Base-by-base conservation (phyloP, 1,140 invertebrate genomes). In the Zaprionus tsacasi region DNA sequence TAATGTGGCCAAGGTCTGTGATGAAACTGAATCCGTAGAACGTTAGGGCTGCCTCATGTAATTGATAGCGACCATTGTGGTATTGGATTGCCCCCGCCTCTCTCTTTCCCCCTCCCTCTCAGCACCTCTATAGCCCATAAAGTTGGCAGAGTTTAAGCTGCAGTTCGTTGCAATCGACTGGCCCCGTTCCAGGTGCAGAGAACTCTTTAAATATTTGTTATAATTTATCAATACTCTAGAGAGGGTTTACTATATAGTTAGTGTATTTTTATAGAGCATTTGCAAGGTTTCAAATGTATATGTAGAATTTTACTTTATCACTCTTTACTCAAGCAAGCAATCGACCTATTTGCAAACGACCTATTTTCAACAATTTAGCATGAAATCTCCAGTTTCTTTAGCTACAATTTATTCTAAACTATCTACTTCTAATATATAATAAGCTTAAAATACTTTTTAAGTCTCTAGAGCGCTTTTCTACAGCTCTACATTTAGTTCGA, bases 1-100 rank as follows among this genome's bases (percentile, higher is more conserved):
- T 88, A 89, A 89, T 89, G 85, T 88, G 83, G 83, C 83, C 83
- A 88, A 88, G 83, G 83, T 88, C 83, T 83, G 77, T 76, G 57
- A 55, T 88, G 83, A 89, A 88, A 88, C 68, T 40, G 82, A 88
- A 88, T 77, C 33, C 48, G 50, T 48, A 57, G 61, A 81, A 73
- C 82, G 66, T 74, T 83, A 85, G 81, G 81, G 74, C 67, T 68
- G 74, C 76, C 82, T 69, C 65, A 54, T n/a, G 76, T 77, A 77
- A 79, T 74, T 77, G 83, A 89, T 88, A 89, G 77, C 65, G 13
- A 45, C 59, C 70, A 50, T 65, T 77, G 64, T 36, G 70, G 70
- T 79, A 89, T 87, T 80, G 66, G 57, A 57, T 87, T 87, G 79
- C 79, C 54, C 48, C 38, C 43, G 10, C 27, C 25, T n/a, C 25